Percentiles rank a stretch among this genome's conserved stretches.
phyloP scores from a whole-genome alignment of 1,140 invertebrate genomes.

The Portunus trituberculatus region DNA sequence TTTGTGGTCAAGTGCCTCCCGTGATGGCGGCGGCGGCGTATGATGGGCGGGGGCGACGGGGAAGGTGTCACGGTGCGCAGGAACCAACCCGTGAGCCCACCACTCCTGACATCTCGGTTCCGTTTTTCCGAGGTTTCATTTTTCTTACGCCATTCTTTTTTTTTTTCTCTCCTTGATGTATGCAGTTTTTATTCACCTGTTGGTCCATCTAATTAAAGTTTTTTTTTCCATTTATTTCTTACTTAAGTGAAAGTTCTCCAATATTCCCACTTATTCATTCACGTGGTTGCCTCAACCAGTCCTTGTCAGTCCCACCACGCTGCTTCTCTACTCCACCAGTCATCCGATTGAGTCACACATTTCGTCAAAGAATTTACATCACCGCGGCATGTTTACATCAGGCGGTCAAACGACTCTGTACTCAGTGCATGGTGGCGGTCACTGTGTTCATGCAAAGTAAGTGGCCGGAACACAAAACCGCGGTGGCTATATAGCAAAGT shows the following conservation, averaged over 20 bases:
- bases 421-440: too few species aligned
- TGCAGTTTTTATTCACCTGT: not conserved
- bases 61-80: not conserved
- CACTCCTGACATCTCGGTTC: not conserved
- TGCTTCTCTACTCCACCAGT: not conserved
- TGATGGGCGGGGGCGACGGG: not conserved
- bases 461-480: too few species aligned
- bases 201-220: not conserved
- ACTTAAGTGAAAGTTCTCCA: not conserved
- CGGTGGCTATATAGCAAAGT: too few species aligned
- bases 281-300: not conserved
- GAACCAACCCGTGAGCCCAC: not conserved
- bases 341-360: not conserved
- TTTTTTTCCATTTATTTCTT: not conserved
- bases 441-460: too few species aligned
- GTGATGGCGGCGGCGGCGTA: not conserved
- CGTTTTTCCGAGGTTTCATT: not conserved
- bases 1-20: not conserved
- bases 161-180: not conserved
- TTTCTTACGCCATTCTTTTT: not conserved
- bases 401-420: not conserved
- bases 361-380: slow-evolving; percentile 23
- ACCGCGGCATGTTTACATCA: not conserved
- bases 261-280: not conserved
- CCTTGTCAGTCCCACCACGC: not conserved